Base-by-base conservation (phyloP, 2,888 invertebrate genomes). In the Brassicogethes aeneus region DNA sequence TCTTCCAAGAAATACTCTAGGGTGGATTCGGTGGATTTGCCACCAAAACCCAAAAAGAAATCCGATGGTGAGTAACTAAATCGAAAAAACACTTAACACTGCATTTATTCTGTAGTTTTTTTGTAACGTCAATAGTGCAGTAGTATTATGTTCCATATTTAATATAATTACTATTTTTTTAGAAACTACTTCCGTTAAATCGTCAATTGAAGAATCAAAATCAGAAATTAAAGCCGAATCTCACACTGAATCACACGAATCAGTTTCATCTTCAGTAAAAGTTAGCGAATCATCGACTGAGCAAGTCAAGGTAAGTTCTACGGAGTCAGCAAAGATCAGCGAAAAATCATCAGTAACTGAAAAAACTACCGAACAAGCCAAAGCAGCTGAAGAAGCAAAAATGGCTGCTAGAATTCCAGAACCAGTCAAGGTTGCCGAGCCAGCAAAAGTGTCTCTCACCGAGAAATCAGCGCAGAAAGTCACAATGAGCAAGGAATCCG, bases 1-100 rank as follows among this genome's bases (percentile, higher is more conserved):
- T 42, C 49, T 39, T 44, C 46, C 15, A 50, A 46, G 31, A 56
- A 53, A 39, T 54, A 58, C 40, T 52, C 55, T 16, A 48, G 51
- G 39, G 42, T 46, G 2, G 54, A 55, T 32, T 56, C 55, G 10
- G 35, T 16, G 14, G 53, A 53, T 15, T 44, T 40, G 34, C 31
- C 32, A 12, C 32, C 32, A 12, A 32, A 13, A 32, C 32, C 32
- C 3, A 13, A 3, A 7, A 32, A 13, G 12, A 17, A 8, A 10
- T 36, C 16, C n/a, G 39, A 36, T 17, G 44, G 44, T 44, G 38
- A 44, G 44, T 44, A 10, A 23, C 23, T 23, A n/a, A n/a, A n/a
- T n/a, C n/a, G n/a, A n/a, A n/a, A n/a, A n/a, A n/a, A n/a, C n/a
- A n/a, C n/a, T n/a, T n/a, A n/a, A n/a, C n/a, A n/a, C n/a, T n/a